Evolutionary conservation across 2,888 invertebrate genomes (phyloP), one percentile per base, ranked within the genome.

Genomic region (Cheilosia soror): DNA sequence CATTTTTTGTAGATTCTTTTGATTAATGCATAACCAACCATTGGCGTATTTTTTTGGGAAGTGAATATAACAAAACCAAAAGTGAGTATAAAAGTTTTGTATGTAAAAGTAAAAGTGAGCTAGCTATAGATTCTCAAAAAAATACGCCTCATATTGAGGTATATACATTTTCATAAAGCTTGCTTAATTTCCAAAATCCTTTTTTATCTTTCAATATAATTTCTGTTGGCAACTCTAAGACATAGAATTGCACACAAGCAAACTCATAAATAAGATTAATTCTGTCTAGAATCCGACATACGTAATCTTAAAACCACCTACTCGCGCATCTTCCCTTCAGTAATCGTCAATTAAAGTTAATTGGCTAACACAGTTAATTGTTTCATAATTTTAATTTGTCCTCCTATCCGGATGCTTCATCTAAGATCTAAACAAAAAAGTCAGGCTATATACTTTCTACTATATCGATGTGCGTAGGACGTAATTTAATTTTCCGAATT

Each of bases 291-390:
- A 4, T 37, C 53, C 15, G 31, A 53, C 73, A 47, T 68, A 20
- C 20, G 20, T 20, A 40, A 15, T 47, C 47, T 15, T 27, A 27
- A 27, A 62, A 6, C 76, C 31, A 77, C 76, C 85, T 66, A 81
- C 85, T 33, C 79, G 13, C 15, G 15, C 58, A 11, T 71, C 20
- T 63, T 68, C 49, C 58, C 51, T 27, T 37, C 11, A 4, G 37
- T 37, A 37, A 11, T 37, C 37, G 11, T 37, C 51, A 85, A 85
- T 85, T 85, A 58, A 72, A 72, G 55, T 77, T 72, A 85, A 85
- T 85, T 85, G 85, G 77, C 57, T 77, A 81, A 81, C 81, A 25
- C 33, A 72, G 76, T 85, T 85, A 81, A 81, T 85, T 85, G 68
- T 63, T 72, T 77, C 58, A 69, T 55, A 49, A 29, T 47, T 68